Evolutionary conservation across 1,140 invertebrate genomes (phyloP), one percentile per base, ranked within the genome.

Genomic region (Proctacanthus coquilletti): DNA sequence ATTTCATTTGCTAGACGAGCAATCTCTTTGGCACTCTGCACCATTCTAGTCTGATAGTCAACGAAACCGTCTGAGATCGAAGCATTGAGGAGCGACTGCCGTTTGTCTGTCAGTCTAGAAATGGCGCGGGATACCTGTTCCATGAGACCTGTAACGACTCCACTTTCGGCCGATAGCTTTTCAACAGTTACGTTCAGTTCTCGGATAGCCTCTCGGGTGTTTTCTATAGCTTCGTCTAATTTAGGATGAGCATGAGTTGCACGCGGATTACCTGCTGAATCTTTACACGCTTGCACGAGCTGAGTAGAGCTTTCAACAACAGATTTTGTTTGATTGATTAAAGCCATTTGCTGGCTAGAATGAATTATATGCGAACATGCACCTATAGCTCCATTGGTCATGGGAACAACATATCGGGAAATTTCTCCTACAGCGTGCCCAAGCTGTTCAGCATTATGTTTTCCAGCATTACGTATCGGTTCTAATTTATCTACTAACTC

Each of bases 41-140:
- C 88, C 92, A 98, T 98, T 39, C 89, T 70, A 0, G 93, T 96
- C 60, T 98, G 95, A 61, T 92, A 95, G 61, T 97, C 91, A 3
- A 95, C 93, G 56, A 89, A 97, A 31, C 71, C 76, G 38, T 80
- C 77, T 13, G 65, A 62, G 47, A 52, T 51, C 8, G 38, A 65
- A 51, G 21, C 55, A 31, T 53, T 56, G 34, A 60, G 31, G 18
- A 60, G 38, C 1, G 56, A 60, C 45, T 69, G 52, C 50, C 72
- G 45, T 46, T 79, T 71, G 48, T 84, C 78, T 8, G 81, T 78
- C 36, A 95, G 70, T 19, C 77, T 65, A 0, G 79, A 74, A 55
- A 95, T 87, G 2, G 88, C 75, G 33, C 89, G 72, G 19, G 80
- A 83, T 27, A 98, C 79, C 18, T 81, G 82, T 50, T 97, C 92